Base-by-base conservation (phyloP, 2,888 invertebrate species). In the Agrypnus murinus region DNA sequence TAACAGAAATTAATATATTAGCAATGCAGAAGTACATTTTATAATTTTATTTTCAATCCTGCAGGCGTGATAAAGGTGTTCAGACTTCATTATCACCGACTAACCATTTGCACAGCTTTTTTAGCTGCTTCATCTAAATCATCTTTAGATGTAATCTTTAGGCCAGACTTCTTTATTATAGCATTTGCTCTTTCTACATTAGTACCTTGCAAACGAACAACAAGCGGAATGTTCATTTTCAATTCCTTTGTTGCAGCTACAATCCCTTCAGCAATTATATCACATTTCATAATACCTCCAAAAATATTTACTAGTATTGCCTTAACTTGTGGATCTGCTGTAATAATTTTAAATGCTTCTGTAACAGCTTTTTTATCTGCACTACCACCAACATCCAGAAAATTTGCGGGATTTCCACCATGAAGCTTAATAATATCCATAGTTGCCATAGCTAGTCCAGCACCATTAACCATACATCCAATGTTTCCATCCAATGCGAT, bases 381-480 rank as follows among this genome's bases (percentile, higher is more conserved):
- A 70, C 97, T 97, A 79, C 98, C 98, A 67, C 98, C 97, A 25
- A 98, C 97, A 86, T 98, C 98, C 71, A 98, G 89, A 89, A 98
- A 98, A 87, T 98, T 98, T 48, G 98, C 98, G 3, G 98, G 97
- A 79, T 92, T 92, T 14, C 98, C 97, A 46, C 97, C 97, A 79
- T 97, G 95, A 80, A 97, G 87, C 84, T 97, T 96, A 83, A 98
- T 98, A 75, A 98, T 97, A 84, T 98, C 98, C 97, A 98, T 97
- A 1, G 98, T 98, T 19, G 97, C 97, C 97, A 98, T 98, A 17
- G 97, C 97, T 75, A 98, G 87, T 72, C 97, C 97, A 71, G 97
- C 97, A 73, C 97, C 97, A 84, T 97, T 97, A 46, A 97, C 97
- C 90, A 97, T 91, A 86, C 97, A 97, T 1, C 97, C 97, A 81